A percentile compares a stretch with the other conserved stretches of the same genome.
Evolutionary conservation across 1,140 invertebrate species (phyloP).

Genomic region (Drosophila bocki): DNA sequence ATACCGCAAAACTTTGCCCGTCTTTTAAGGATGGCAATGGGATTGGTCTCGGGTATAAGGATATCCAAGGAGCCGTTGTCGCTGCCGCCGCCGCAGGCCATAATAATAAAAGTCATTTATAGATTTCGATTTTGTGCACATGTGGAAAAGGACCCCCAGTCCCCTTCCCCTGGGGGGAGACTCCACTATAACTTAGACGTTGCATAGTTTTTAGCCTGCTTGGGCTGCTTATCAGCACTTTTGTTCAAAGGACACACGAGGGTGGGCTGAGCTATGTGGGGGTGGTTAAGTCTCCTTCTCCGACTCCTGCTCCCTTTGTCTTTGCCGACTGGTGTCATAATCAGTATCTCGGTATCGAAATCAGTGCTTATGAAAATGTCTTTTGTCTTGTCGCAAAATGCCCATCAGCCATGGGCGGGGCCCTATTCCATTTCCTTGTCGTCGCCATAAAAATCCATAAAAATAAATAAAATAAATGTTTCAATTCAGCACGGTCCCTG

Average conservation of each 20-base stretch:
- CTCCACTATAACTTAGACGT: slow-evolving; percentile 52
- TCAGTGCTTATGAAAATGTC: slow-evolving; percentile 84
- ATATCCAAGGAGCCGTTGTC: slow-evolving; percentile 44
- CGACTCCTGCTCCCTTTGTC: slow-evolving; percentile 20
- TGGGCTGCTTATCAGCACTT: slow-evolving; percentile 79
- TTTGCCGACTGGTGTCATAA: slow-evolving; percentile 74
- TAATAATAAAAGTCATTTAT: slow-evolving; percentile 83
- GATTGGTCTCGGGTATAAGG: slow-evolving; percentile 43
- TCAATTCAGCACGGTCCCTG: slow-evolving; percentile 58
- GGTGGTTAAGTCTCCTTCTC: not conserved
- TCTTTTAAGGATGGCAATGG: slow-evolving; percentile 45
- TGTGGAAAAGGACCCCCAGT: slow-evolving; percentile 36
- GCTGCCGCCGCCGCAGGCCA: slow-evolving; percentile 66
- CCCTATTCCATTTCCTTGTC: slow-evolving; percentile 9
- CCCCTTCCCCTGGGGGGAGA: slow-evolving; percentile 1
- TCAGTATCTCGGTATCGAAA: slow-evolving; percentile 54
- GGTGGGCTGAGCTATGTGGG: not conserved
- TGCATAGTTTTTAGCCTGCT: slow-evolving; percentile 63
- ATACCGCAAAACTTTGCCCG: slow-evolving; percentile 43
- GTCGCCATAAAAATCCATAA: slow-evolving; percentile 64
- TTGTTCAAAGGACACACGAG: slow-evolving; percentile 49
- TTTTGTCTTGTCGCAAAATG: slow-evolving; percentile 50
- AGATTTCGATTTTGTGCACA: slow-evolving; percentile 78
- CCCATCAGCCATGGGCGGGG: slow-evolving; percentile 51
- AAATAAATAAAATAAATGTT: slow-evolving; percentile 81